Conservation (phyloP, 2,888 invertebrate genomes). For the Hemicrepidius hirtus region DNA sequence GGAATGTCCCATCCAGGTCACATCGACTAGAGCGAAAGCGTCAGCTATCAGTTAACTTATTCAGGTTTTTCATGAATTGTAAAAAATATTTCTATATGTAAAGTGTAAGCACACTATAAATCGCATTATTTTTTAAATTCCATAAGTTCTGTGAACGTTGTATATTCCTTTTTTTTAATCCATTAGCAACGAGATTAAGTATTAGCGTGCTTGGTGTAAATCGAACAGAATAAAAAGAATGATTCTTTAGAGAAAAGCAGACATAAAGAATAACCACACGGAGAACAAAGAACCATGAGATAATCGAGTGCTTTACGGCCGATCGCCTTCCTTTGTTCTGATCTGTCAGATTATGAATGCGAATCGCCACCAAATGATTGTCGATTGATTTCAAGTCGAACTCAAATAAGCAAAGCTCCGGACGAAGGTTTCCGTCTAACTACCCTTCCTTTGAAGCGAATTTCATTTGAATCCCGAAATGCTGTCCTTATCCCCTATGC, state of each 20-base stretch:
- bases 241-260: constrained; percentile 28
- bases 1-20: too few species aligned
- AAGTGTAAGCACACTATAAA: too few species aligned
- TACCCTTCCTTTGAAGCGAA: not conserved
- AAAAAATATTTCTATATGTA: too few species aligned
- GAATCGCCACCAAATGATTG: constrained; percentile 39
- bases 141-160: too few species aligned
- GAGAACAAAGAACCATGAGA: constrained; percentile 41
- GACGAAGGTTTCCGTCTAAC: constrained; percentile 2
- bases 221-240: constrained; percentile 29
- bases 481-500: not conserved
- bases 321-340: constrained; percentile 37
- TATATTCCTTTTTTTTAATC: too few species aligned
- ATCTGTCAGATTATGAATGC: constrained; percentile 41
- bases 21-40: too few species aligned
- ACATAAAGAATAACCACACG: constrained; percentile 32
- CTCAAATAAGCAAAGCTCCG: not conserved
- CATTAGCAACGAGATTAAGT: constrained; percentile 8
- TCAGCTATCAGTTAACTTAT: too few species aligned
- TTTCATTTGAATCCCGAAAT: constrained; percentile 8
- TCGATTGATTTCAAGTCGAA: constrained; percentile 38
- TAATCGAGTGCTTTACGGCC: constrained; percentile 41
- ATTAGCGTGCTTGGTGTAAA: constrained; percentile 25
- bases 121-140: too few species aligned
- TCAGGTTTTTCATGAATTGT: too few species aligned